These are phyloP conservation scores for Sorex maritimensis DNA, from an alignment of 2,797 vertebrate genomes.

Conservation along the genomic window DNA sequence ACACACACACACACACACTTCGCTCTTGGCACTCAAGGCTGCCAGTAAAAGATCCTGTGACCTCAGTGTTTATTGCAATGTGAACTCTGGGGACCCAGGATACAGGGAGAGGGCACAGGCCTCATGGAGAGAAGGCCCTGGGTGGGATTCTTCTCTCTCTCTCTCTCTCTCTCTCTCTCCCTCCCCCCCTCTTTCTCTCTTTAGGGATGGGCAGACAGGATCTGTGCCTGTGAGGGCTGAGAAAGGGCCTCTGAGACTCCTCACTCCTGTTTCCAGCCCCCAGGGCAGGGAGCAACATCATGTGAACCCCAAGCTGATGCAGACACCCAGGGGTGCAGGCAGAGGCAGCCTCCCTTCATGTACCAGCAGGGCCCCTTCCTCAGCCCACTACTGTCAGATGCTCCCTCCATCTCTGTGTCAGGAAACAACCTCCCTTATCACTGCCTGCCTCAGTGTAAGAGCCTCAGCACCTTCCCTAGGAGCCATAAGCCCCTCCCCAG, in stretches of 20 bases:
- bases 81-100: no score
- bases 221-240: background rate
- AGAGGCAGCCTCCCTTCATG: background rate
- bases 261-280: background rate
- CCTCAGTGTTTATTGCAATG: no score
- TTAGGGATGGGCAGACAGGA: background rate
- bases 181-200: no score
- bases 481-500: rapidly evolving
- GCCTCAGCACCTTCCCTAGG: background rate
- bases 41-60: background rate
- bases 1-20: background rate
- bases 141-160: no score
- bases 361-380: background rate
- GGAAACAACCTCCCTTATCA: background rate
- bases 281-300: background rate
- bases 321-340: background rate
- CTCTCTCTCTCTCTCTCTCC: no score
- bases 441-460: background rate
- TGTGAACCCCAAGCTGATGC: background rate
- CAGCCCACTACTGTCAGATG: background rate
- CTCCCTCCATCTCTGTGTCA: background rate
- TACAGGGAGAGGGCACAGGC: no score
- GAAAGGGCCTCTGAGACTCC: background rate
- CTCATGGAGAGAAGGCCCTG: no score
- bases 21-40: background rate